Conservation (phyloP, 2,888 invertebrate species). For the Melinaea marsaeus region DNA sequence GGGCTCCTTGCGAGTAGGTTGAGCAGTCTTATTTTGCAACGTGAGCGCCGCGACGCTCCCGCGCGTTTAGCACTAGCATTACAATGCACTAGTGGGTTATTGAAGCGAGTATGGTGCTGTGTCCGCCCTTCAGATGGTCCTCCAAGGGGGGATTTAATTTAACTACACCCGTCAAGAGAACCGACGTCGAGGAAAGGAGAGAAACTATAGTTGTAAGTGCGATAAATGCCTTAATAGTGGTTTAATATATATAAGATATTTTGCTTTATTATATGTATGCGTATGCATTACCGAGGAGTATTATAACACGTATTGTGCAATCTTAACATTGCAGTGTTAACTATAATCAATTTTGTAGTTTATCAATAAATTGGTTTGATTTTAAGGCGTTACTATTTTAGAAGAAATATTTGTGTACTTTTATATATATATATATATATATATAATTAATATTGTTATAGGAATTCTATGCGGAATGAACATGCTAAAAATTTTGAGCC, state of each 20-base stretch:
- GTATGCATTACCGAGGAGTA: too few relatives aligned
- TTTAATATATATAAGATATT: neutral
- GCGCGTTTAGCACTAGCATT: slow-evolving; percentile 26
- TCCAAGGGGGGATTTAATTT: slow-evolving; percentile 64
- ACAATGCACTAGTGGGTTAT: slow-evolving; percentile 6
- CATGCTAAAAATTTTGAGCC: too few relatives aligned
- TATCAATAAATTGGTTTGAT: too few relatives aligned
- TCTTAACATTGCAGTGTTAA: too few relatives aligned
- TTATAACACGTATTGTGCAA: too few relatives aligned
- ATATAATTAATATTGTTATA: too few relatives aligned
- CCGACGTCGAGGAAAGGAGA: slow-evolving; percentile 40
- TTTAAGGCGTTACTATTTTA: too few relatives aligned
- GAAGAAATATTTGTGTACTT: too few relatives aligned
- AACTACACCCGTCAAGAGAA: slow-evolving; percentile 40
- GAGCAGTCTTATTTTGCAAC: slow-evolving; percentile 56
- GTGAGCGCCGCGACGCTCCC: slow-evolving; percentile 58
- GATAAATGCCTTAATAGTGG: slow-evolving; percentile 10
- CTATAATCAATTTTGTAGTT: too few relatives aligned
- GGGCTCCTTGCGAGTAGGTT: slow-evolving; percentile 52
- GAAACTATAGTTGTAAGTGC: slow-evolving; percentile 64
- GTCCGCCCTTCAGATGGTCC: slow-evolving; percentile 67
- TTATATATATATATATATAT: too few relatives aligned
- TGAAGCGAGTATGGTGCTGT: slow-evolving; percentile 58
- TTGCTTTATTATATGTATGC: neutral
- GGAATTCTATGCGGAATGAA: too few relatives aligned